Evolutionary conservation across 2,888 invertebrate species (phyloP), one percentile per base, ranked within the genome.

Genomic region (Parthenolecanium corni): DNA sequence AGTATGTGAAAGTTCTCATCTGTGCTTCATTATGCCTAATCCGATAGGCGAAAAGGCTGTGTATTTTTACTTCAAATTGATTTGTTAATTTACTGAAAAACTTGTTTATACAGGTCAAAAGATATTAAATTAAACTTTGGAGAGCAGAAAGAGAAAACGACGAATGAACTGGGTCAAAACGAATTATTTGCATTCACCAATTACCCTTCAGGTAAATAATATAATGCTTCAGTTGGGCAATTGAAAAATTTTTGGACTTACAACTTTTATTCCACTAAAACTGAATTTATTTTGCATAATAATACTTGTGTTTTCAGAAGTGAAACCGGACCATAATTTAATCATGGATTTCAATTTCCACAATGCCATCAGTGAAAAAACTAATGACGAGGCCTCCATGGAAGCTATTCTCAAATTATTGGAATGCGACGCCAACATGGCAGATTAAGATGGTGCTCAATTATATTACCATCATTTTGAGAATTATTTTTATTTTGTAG

Each of bases 361-460:
- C 11, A 16, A 23, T 2, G 21, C 49, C 1, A 23, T 49, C 1
- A 16, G 38, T 14, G 58, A 49, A 21, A 58, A 58, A n/a, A n/a
- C 46, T 38, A 88, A 86, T 71, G 89, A 90, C 69, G 91, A 91
- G 71, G 89, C 90, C 2, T 88, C 89, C 4, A 90, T 91, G 89
- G 89, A 90, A 1, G 89, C 90, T 67, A 89, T 91, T 69, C 90
- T 91, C 90, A 89, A 87, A 72, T 79, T 91, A 23, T 75, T 91
- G 49, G 91, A 91, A 73, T 90, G 89, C 0, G 91, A 91, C 72
- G 89, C 89, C 0, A 38, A 20, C 16, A 58, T 47, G 12, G 49
- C 38, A 3, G 38, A 58, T 36, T 58, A 21, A 58, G 24, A 25
- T 31, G n/a, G n/a, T n/a, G n/a, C n/a, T n/a, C n/a, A n/a, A n/a